Percentiles rank a stretch among this genome's conserved stretches.
phyloP scores from a whole-genome alignment of 35 echinoderm and acorn worm genomes.

The Eucidaris tribuloides region DNA sequence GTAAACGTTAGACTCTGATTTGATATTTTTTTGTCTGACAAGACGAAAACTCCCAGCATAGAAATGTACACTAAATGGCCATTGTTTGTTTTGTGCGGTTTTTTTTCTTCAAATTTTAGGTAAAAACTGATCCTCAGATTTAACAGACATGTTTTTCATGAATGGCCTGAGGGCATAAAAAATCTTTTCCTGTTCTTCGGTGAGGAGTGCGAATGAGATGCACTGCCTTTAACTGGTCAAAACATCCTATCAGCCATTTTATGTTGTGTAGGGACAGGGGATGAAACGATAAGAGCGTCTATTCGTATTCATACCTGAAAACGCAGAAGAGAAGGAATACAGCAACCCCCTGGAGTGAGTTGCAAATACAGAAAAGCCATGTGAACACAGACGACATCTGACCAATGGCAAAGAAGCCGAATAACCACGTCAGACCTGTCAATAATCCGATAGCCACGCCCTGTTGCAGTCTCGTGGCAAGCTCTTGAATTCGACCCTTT shows the following conservation, averaged over 20 bases:
- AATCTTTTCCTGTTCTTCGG: background rate
- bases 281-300: too few species aligned
- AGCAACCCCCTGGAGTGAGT: background rate
- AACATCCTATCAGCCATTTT: background rate
- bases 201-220: background rate
- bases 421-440: background rate
- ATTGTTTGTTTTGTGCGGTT: too few species aligned
- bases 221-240: background rate
- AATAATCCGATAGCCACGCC: constrained; percentile 1
- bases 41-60: too few species aligned
- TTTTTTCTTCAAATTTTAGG: too few species aligned
- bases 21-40: too few species aligned
- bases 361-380: constrained; percentile 22
- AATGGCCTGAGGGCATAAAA: too few species aligned
- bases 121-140: too few species aligned
- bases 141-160: too few species aligned
- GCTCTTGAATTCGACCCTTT: background rate
- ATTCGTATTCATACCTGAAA: background rate
- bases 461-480: constrained; percentile 12
- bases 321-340: constrained; percentile 20
- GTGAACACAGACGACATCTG: background rate
- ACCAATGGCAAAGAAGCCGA: constrained; percentile 15
- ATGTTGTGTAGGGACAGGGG: background rate
- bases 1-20: too few species aligned
- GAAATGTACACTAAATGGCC: too few species aligned